Base-by-base conservation (phyloP, 2,113 vertebrate species). In the Hystrix brachyura region DNA sequence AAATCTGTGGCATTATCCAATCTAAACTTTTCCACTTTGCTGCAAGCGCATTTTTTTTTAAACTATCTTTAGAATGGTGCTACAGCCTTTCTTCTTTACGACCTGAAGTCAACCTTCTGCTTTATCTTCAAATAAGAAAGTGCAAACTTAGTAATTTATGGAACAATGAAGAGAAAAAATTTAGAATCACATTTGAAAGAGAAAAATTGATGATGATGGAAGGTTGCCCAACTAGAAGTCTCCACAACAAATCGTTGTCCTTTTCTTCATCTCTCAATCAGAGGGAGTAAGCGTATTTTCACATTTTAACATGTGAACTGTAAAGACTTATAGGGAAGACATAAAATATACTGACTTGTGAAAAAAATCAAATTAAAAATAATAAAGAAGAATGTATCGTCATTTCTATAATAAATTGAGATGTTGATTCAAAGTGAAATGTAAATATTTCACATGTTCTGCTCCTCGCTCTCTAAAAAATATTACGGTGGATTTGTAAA, bases 351-450 rank as follows among this genome's bases (percentile, higher is more conserved):
- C 51, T 86, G 27, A 69, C 3, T 60, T 92, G 51, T 79, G 71
- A 65, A 43, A 29, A 87, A 71, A 57, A 57, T 57, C 13, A 59
- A 82, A 76, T 86, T 53, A 53, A 53, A 59, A 38, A 69, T 14
- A 55, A 29, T 64, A 59, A 29, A 60, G 55, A 32, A 74, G 7
- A 71, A 62, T 62, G 3, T 78, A 67, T 29, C 78, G 27, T 38
- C 34, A 23, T 76, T 93, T 71, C 34, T 38, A 18, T 60, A 82
- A 76, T 82, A 67, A 91, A 60, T 43, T 91, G 78, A 84, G 55
- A 88, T 71, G 23, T 1, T 32, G 18, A 78, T 83, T 91, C n/a
- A 91, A 86, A 72, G 74, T 60, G 12, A 96, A 92, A 96, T 84
- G 23, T 89, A 92, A 89, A 92, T 65, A 89, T 59, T 72, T 86